Percentiles rank a stretch among this genome's conserved stretches.
phyloP scores from a whole-genome alignment of 2,888 invertebrate species.

The Incurvaria masculella region DNA sequence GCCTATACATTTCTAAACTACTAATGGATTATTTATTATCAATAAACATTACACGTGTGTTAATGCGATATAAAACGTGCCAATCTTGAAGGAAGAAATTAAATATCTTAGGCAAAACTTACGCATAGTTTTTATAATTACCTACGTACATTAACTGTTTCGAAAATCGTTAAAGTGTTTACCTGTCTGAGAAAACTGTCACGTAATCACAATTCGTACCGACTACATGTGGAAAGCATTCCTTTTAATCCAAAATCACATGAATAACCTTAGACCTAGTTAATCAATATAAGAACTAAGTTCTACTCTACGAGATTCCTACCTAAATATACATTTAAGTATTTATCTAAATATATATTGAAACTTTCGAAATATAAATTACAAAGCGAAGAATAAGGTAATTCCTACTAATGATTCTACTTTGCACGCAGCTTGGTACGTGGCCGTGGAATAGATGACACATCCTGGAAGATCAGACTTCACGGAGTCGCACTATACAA shows the following conservation, averaged over 20 bases:
- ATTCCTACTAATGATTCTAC: too few species aligned
- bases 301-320: not conserved
- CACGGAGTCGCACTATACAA: too few species aligned
- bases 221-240: not conserved
- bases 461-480: too few species aligned
- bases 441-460: too few species aligned
- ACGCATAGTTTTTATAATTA: constrained; percentile 5
- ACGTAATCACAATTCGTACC: not conserved
- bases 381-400: not conserved
- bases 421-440: too few species aligned
- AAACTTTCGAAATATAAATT: not conserved
- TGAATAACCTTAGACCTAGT: not conserved
- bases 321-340: too few species aligned
- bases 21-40: too few species aligned
- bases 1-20: too few species aligned
- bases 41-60: too few species aligned
- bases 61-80: too few species aligned
- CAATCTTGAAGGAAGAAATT: too few species aligned
- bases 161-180: not conserved
- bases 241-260: not conserved
- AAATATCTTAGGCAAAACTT: constrained; percentile 2
- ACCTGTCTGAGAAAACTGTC: not conserved
- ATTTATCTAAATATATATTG: not conserved
- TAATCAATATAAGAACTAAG: not conserved
- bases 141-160: not conserved